Evolutionary conservation across 1,140 invertebrate genomes (phyloP).

Genomic region (Paralvinella palmiformis): DNA sequence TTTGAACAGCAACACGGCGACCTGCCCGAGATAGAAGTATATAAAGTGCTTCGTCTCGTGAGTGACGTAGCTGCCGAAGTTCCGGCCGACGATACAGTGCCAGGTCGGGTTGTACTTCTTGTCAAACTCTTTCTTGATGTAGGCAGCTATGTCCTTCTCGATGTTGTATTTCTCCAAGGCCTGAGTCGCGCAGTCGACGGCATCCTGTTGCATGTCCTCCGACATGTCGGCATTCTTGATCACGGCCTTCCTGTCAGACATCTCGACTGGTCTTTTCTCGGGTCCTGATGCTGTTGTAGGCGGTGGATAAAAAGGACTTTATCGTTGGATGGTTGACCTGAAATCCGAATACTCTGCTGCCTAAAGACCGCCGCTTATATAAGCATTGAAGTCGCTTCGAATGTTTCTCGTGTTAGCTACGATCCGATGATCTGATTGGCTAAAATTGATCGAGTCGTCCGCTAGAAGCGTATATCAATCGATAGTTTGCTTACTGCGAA

Average conservation of each 20-base stretch:
- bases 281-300: no score
- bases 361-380: no score
- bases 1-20: constrained; percentile 96
- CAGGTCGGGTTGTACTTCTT: constrained; percentile 98
- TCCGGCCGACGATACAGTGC: constrained; percentile 88
- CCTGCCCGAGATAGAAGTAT: constrained; percentile 92
- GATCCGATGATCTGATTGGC: no score
- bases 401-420: no score
- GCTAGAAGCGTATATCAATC: no score
- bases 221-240: constrained; percentile 99
- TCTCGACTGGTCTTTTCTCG: no score
- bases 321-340: no score
- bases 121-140: constrained; percentile 97
- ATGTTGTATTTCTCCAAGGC: constrained; percentile 99
- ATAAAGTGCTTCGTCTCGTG: constrained; percentile 97
- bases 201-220: constrained; percentile 99
- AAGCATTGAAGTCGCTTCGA: no score
- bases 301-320: no score
- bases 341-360: no score
- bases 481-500: no score
- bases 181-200: constrained; percentile 96
- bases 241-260: constrained; percentile 97
- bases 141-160: constrained; percentile 98
- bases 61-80: constrained; percentile 92
- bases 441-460: no score